Percentiles rank a stretch among this genome's conserved stretches.
phyloP scores from a whole-genome alignment of 2,797 vertebrate species.

The Acanthornis magna region DNA sequence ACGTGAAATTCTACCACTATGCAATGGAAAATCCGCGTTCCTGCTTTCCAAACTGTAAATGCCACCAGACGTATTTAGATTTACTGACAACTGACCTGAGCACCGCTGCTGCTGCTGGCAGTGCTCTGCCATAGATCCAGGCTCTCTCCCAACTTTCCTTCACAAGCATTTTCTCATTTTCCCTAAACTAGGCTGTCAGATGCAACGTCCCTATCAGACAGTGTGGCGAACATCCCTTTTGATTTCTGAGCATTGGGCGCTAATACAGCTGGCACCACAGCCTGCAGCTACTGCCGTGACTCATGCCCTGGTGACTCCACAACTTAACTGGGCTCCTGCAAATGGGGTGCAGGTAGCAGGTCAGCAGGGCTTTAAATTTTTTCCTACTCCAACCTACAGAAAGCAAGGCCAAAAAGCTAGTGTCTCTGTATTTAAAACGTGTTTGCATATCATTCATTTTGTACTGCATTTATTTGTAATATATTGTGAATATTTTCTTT shows the following conservation, averaged over 20 bases:
- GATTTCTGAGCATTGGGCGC: rapidly evolving
- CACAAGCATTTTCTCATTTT: not conserved
- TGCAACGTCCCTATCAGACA: not conserved
- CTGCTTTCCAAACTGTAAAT: constrained; percentile 26
- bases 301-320: not conserved
- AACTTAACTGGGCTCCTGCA: not conserved
- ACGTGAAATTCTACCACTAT: not conserved
- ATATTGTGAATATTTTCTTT: not conserved
- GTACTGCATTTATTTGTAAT: not conserved
- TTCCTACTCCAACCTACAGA: not conserved
- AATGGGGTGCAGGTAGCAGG: not conserved
- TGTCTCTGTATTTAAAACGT: not conserved
- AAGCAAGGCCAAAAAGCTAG: not conserved
- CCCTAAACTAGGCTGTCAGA: not conserved
- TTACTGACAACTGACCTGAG: constrained; percentile 13
- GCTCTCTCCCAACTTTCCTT: not conserved
- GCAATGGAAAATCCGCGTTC: not conserved
- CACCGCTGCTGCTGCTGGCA: not conserved
- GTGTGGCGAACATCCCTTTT: not conserved
- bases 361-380: not conserved
- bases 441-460: not conserved
- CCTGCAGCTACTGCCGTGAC: not conserved
- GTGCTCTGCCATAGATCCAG: not conserved
- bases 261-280: not conserved
- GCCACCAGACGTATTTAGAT: not conserved